Evolutionary conservation across 2,113 vertebrate species (phyloP).

Genomic region (Tragelaphus strepsiceros): DNA sequence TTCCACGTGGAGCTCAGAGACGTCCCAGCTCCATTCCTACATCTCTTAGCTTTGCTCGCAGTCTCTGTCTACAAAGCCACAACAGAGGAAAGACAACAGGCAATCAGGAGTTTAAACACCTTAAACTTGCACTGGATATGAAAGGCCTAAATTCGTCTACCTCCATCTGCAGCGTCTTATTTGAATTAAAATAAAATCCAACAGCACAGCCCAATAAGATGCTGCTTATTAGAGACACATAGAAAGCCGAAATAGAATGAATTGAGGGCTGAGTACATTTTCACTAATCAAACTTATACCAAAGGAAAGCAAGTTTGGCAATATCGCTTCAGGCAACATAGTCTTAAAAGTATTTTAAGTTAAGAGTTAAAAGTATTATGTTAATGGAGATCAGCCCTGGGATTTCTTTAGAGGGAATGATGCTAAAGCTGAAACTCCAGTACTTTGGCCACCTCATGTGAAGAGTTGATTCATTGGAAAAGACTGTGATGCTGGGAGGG

Average conservation of each 20-base stretch:
- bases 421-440: too few species aligned
- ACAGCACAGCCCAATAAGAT: neutral
- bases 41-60: neutral
- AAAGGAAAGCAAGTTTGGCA: neutral
- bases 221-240: neutral
- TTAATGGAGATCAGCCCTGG: neutral
- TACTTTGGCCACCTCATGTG: too few species aligned
- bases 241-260: neutral
- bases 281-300: neutral
- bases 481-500: too few species aligned
- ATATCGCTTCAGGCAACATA: neutral
- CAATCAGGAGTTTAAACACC: neutral
- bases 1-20: fast-evolving
- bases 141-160: neutral
- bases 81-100: neutral
- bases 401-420: too few species aligned
- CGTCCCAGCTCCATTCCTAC: neutral
- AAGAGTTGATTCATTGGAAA: too few species aligned
- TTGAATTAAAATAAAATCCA: constrained; percentile 27
- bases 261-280: neutral
- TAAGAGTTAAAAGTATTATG: neutral
- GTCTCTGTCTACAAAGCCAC: neutral
- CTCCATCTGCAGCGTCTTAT: neutral
- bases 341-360: constrained; percentile 6
- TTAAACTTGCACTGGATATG: neutral